Percentiles rank a stretch among this genome's conserved stretches.
These are phyloP conservation scores for Resseliella maxima DNA, from an alignment of 2,888 invertebrate species.

Conservation along the genomic window DNA sequence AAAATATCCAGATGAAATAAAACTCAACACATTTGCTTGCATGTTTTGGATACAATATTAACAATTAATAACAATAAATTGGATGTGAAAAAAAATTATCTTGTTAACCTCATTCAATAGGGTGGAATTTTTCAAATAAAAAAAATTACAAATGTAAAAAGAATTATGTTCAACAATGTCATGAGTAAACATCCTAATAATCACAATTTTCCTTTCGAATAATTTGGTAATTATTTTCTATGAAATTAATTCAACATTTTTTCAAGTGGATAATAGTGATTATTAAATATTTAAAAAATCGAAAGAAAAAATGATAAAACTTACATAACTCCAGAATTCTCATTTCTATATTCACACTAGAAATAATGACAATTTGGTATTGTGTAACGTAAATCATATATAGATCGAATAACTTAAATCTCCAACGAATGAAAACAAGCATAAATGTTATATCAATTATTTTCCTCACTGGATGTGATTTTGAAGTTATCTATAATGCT, in stretches of 20 bases:
- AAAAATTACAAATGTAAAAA: too few species aligned
- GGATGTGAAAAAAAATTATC: not conserved
- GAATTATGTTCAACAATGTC: too few species aligned
- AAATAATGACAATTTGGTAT: not conserved
- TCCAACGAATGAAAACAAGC: not conserved
- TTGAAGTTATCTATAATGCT: not conserved
- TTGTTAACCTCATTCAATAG: not conserved
- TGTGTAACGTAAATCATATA: not conserved
- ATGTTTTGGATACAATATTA: not conserved
- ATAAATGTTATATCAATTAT: not conserved
- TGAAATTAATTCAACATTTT: too few species aligned
- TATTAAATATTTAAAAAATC: too few species aligned
- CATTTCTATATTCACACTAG: not conserved
- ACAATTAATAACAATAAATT: not conserved
- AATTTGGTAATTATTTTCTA: too few species aligned
- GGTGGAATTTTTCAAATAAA: too few species aligned
- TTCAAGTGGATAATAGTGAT: too few species aligned
- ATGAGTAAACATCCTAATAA: too few species aligned
- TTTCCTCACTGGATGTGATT: not conserved
- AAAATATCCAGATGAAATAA: not conserved
- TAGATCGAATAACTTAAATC: not conserved
- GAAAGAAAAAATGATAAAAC: too few species aligned
- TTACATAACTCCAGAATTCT: not conserved
- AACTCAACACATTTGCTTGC: conserved; percentile 41
- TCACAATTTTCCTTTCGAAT: too few species aligned